These are phyloP conservation scores for Leistus spinibarbis DNA, from an alignment of 2,888 invertebrate genomes.

Conservation along the genomic window DNA sequence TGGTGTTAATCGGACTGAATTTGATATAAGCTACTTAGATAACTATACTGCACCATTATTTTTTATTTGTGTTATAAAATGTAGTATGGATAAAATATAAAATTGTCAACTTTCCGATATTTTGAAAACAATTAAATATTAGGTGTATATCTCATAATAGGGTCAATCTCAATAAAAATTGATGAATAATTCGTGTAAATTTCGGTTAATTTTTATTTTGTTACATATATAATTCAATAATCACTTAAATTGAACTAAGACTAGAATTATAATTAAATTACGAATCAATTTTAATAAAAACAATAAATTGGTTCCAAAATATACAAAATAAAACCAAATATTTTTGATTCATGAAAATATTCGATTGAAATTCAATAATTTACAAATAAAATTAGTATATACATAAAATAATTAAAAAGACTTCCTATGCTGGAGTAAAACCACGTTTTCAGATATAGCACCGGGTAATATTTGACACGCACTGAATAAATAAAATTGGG, in stretches of 20 bases:
- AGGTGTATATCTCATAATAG: neutral
- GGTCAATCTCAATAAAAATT: neutral
- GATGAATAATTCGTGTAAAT: neutral
- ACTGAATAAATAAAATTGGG: neutral
- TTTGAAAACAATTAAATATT: neutral
- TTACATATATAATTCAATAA: neutral
- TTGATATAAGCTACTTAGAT: neutral
- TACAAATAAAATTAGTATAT: neutral
- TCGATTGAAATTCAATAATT: neutral
- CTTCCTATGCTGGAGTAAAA: neutral
- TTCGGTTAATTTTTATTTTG: neutral
- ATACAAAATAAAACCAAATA: neutral
- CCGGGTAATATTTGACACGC: neutral
- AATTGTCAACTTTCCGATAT: too few species aligned
- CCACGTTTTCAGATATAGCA: neutral
- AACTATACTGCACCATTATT: neutral
- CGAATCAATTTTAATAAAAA: neutral
- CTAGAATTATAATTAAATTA: neutral
- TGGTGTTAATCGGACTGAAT: constrained; percentile 5
- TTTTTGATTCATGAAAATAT: neutral
- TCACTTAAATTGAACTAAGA: neutral
- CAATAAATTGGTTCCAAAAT: neutral
- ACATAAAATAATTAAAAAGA: neutral
- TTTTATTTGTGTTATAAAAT: neutral
- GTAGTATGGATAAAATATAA: too few species aligned